Evolutionary conservation across 2,113 vertebrate genomes (phyloP).

Genomic region (Campylomormyrus numenius): DNA sequence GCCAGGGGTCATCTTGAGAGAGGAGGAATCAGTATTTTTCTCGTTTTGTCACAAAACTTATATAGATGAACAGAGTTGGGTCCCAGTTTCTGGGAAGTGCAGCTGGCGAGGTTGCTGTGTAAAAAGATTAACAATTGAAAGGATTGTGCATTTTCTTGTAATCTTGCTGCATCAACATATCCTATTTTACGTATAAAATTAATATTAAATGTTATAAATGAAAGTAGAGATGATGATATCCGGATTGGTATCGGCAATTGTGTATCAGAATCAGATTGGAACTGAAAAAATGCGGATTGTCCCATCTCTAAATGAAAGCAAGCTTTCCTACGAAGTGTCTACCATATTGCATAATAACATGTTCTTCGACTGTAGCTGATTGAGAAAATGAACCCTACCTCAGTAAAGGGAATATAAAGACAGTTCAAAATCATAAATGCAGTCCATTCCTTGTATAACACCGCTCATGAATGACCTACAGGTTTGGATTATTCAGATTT

Average conservation of each 20-base stretch:
- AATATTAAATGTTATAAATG: neutral
- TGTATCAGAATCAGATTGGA: too few species aligned
- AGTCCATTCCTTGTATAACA: neutral
- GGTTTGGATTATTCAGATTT: neutral
- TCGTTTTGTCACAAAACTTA: neutral
- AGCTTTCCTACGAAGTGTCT: neutral
- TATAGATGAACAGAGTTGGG: neutral
- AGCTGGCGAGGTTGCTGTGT: neutral
- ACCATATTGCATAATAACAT: neutral
- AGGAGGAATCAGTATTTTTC: neutral
- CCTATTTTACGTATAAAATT: neutral
- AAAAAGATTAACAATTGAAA: conserved; percentile 2
- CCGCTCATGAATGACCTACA: neutral
- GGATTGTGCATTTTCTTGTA: neutral
- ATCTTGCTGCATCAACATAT: neutral
- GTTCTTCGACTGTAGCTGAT: neutral
- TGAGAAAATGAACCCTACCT: neutral
- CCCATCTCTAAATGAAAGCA: neutral
- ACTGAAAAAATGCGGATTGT: too few species aligned
- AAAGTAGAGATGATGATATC: too few species aligned
- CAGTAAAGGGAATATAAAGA: neutral
- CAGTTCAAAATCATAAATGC: neutral
- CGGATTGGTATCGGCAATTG: too few species aligned
- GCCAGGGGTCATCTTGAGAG: neutral
- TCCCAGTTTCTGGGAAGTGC: neutral